A percentile compares a stretch with the other conserved stretches of the same genome.
Conservation (phyloP, 2,797 vertebrate genomes). For the Syndactyla subalaris region DNA sequence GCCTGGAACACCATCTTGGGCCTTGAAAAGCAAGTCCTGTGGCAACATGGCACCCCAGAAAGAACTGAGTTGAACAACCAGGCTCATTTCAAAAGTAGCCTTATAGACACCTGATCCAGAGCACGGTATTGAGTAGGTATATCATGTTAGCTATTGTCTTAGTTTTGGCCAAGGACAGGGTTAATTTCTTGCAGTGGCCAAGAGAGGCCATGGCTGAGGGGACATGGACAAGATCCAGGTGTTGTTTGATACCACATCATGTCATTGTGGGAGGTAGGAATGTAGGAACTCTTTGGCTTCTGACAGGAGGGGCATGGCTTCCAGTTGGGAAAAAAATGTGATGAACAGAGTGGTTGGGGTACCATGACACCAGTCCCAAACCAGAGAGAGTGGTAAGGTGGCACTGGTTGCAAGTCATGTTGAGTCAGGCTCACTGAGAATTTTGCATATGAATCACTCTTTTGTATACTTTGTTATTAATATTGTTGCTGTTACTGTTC, state of each 20-base stretch:
- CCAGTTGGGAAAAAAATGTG: fast-evolving
- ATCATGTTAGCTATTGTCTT: neutral
- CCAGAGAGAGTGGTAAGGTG: neutral
- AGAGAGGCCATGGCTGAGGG: neutral
- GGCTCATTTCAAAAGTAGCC: too few relatives aligned
- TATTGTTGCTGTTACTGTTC: neutral
- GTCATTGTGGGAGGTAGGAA: neutral
- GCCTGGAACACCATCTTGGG: too few relatives aligned
- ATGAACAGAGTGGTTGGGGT: neutral
- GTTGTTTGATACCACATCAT: neutral
- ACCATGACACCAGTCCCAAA: neutral
- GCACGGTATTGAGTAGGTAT: too few relatives aligned
- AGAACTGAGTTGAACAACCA: too few relatives aligned
- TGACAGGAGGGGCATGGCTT: neutral
- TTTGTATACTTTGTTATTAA: neutral
- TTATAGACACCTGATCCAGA: too few relatives aligned
- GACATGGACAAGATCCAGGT: neutral
- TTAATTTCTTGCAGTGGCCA: neutral
- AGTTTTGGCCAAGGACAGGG: neutral
- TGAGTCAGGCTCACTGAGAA: neutral
- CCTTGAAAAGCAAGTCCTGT: too few relatives aligned
- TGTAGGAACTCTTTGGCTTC: neutral
- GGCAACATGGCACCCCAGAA: too few relatives aligned
- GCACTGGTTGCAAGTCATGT: too few relatives aligned
- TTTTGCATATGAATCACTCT: neutral